Conservation (phyloP, 2,888 invertebrate genomes). For the Agrotis ipsilon region DNA sequence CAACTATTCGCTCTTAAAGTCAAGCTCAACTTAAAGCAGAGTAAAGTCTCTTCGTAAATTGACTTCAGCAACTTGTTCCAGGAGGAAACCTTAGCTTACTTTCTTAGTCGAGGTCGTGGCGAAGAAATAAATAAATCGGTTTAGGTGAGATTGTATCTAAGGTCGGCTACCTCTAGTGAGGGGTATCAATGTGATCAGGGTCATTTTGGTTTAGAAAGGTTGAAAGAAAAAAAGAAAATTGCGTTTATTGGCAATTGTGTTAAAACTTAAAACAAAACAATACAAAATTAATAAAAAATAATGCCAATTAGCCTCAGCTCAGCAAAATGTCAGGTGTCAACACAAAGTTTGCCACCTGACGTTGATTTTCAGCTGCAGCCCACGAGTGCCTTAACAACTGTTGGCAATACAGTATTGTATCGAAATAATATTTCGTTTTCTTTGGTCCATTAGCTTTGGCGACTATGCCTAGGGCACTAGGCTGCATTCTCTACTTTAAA, state of each 20-base stretch:
- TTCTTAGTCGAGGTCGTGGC: neutral
- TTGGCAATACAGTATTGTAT: no score
- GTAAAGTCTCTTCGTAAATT: conserved; percentile 36
- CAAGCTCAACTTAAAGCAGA: conserved; percentile 34
- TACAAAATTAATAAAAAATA: no score
- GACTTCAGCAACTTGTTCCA: conserved; percentile 34
- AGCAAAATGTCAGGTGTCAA: no score
- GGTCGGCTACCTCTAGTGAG: conserved; percentile 2
- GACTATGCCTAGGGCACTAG: no score
- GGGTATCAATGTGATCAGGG: conserved; percentile 21
- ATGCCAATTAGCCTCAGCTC: no score
- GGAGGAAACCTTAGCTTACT: conserved; percentile 8
- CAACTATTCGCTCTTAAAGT: conserved; percentile 41
- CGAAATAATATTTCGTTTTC: neutral
- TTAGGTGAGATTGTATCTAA: conserved; percentile 51
- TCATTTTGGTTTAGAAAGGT: conserved; percentile 11
- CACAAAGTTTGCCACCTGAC: no score
- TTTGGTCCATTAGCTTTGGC: neutral
- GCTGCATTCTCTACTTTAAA: no score
- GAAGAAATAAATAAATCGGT: conserved; percentile 46
- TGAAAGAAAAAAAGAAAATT: no score
- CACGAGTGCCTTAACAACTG: no score
- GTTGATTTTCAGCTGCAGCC: no score
- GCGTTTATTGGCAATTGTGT: no score
- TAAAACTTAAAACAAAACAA: no score